Conservation (phyloP, 2,888 invertebrate species). For the Aproaerema taeniolella region DNA sequence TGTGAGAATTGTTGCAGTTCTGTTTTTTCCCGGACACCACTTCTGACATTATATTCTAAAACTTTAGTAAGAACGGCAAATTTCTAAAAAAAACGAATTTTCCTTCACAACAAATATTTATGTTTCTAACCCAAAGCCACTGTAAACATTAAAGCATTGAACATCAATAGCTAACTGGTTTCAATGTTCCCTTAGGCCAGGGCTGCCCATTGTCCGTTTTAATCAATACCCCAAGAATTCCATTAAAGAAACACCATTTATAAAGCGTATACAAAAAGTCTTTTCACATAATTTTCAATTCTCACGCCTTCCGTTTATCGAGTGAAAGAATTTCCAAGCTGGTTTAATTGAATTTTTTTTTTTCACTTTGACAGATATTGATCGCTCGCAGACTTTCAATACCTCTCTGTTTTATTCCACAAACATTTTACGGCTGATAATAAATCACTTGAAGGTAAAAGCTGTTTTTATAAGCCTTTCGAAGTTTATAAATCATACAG, state of each 20-base stretch:
- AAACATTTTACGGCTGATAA: slow-evolving; percentile 56
- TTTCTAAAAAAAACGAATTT: too few relatives aligned
- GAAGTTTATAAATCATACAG: slow-evolving; percentile 55
- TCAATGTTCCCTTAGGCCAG: too few relatives aligned
- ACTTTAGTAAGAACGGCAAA: too few relatives aligned
- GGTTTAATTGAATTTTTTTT: slow-evolving; percentile 65
- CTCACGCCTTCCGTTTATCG: slow-evolving; percentile 59
- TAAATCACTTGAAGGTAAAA: slow-evolving; percentile 63
- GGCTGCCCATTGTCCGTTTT: slow-evolving; percentile 32
- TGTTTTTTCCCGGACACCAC: too few relatives aligned
- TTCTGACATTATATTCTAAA: too few relatives aligned
- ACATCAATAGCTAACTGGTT: too few relatives aligned
- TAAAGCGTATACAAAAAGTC: slow-evolving; percentile 42
- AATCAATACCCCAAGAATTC: slow-evolving; percentile 43
- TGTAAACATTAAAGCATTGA: too few relatives aligned
- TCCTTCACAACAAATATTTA: too few relatives aligned
- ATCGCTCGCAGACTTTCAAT: slow-evolving; percentile 54
- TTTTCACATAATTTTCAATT: slow-evolving; percentile 62
- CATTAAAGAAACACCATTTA: slow-evolving; percentile 51
- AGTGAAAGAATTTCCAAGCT: slow-evolving; percentile 52
- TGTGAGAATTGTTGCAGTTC: too few relatives aligned
- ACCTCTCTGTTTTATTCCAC: slow-evolving; percentile 59
- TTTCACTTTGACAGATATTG: slow-evolving; percentile 66
- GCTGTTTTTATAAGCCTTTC: slow-evolving; percentile 55
- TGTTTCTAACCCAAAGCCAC: too few relatives aligned